phyloP scores from a whole-genome alignment of 1,140 invertebrate genomes.

The Trichoplusia ni region DNA sequence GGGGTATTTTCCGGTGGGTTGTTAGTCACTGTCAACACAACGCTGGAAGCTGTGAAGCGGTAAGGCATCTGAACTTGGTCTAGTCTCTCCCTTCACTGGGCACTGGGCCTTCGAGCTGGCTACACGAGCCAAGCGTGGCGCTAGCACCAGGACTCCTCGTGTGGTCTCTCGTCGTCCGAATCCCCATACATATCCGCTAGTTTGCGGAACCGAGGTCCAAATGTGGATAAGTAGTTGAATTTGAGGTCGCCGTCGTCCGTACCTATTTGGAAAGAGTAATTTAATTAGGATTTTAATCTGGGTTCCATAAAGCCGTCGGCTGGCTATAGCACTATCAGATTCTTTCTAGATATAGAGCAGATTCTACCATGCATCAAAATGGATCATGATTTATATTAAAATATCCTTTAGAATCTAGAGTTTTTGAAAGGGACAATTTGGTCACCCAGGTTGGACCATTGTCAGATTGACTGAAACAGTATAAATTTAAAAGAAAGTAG shows the following conservation, averaged over 20 bases:
- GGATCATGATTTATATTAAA: no score
- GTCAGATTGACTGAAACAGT: no score
- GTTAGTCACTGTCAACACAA: constrained; percentile 35
- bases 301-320: no score
- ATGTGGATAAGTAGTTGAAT: constrained; percentile 98
- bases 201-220: constrained; percentile 97
- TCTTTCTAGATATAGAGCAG: no score
- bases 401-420: no score
- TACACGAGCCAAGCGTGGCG: constrained; percentile 75
- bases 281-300: no score
- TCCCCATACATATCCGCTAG: constrained; percentile 98
- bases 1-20: constrained; percentile 37
- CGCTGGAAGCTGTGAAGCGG: constrained; percentile 30
- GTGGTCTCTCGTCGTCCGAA: constrained; percentile 89
- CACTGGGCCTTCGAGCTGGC: constrained; percentile 45
- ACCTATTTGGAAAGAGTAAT: no score
- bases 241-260: constrained; percentile 97
- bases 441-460: no score
- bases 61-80: constrained; percentile 66
- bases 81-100: constrained; percentile 34
- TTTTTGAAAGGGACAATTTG: no score
- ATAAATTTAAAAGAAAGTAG: neutral
- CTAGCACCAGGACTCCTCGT: constrained; percentile 91
- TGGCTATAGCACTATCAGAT: no score
- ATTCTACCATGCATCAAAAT: no score